Evolutionary conservation across 2,113 vertebrate genomes (phyloP), one percentile per base, ranked within the genome.

Genomic region (Chitala chitala): DNA sequence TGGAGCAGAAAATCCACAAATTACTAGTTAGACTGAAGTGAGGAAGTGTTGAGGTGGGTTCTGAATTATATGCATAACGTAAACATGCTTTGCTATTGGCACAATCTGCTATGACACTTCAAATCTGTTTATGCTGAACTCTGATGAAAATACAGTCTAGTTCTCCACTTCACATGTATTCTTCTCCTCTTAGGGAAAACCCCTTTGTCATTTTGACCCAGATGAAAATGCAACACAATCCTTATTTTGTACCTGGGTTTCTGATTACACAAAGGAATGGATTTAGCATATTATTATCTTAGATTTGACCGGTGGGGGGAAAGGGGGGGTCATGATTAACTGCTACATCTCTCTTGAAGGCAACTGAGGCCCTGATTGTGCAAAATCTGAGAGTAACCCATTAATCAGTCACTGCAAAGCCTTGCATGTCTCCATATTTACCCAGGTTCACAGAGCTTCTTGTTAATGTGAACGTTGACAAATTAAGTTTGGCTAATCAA

Each of bases 401-500:
- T 68, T 68, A 68, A 48, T 68, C 64, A 68, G 64, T 24, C 42
- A 13, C 40, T 24, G 42, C 15, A 68, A 68, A 68, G 40, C 38
- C 46, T 46, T 44, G 42, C 40, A 68, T 12, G 44, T 26, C 26
- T 12, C 24, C 38, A 7, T 26, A 10, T 42, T 24, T 68, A 42
- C 29, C 46, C 42, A 42, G 31, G 64, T 68, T 68, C 42, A 42
- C 44, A 17, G 64, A 68, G 64, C 40, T 68, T 24, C 9, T 22
- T 17, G 64, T 68, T 26, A 36, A 26, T 46, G 20, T 68, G 46
- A 44, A 68, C 40, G 9, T 26, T 68, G 64, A 68, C 42, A 68
- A 46, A 68, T 48, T 44, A 46, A 68, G 64, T 68, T 68, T 7
- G n/a, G 40, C 42, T 68, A 46, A 68, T 68, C 40, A 48, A 68